Evolutionary conservation across 2,888 invertebrate species (phyloP).

Genomic region (Coenonympha glycerion): DNA sequence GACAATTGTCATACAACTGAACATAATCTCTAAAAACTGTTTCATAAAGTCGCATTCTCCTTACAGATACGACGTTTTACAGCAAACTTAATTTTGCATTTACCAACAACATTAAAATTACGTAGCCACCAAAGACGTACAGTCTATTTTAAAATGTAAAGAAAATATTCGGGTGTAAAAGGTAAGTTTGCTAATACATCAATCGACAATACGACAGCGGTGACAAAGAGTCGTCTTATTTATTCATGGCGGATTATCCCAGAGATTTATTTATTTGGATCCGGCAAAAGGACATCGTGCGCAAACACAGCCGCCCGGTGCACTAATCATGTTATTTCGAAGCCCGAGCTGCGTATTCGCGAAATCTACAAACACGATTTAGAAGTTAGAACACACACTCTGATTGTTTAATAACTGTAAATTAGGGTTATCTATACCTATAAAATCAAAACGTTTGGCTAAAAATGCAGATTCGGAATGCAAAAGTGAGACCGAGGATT

Average conservation of each 20-base stretch:
- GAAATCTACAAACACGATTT: no score
- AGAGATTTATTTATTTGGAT: constrained; percentile 53
- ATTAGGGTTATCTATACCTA: no score
- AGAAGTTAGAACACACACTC: no score
- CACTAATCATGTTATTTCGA: constrained; percentile 59
- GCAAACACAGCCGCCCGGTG: constrained; percentile 48
- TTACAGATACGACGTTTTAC: background rate
- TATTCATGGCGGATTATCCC: constrained; percentile 71
- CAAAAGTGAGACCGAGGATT: no score
- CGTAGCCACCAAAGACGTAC: background rate
- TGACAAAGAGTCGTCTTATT: constrained; percentile 67
- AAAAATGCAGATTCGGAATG: no score
- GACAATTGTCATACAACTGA: background rate
- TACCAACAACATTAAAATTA: background rate
- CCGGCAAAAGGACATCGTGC: constrained; percentile 54
- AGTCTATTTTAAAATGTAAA: background rate
- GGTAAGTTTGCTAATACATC: constrained; percentile 42
- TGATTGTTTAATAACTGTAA: no score
- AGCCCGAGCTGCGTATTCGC: constrained; percentile 49
- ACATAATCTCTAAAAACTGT: constrained; percentile 20
- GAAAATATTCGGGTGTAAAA: background rate
- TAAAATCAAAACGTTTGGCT: no score
- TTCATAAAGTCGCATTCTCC: constrained; percentile 18
- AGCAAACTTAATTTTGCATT: constrained; percentile 14
- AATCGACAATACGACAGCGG: constrained; percentile 64